Conservation (phyloP, 2,797 vertebrate species). For the Catharus ustulatus region DNA sequence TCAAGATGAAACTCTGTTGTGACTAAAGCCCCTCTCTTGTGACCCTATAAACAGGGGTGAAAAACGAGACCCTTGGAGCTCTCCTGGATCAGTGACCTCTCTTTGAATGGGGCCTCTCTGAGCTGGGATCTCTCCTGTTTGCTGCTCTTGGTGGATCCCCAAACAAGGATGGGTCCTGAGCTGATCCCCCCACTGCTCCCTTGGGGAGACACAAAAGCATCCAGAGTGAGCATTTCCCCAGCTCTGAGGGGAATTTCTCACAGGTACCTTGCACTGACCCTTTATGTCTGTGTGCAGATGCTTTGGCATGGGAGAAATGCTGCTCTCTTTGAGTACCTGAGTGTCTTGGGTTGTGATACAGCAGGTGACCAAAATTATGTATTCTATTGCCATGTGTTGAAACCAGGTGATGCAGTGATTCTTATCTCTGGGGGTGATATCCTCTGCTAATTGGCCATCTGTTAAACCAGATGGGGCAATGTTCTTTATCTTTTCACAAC, state of each 20-base stretch:
- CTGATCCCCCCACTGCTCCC: not conserved
- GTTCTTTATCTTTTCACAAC: no score
- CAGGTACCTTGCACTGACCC: not conserved
- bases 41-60: fast-evolving
- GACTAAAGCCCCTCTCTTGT: no score
- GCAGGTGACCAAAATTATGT: no score
- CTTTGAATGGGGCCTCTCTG: not conserved
- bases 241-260: not conserved
- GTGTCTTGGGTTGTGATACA: no score
- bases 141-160: not conserved
- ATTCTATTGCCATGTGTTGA: no score
- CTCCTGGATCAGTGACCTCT: not conserved
- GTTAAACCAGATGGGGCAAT: no score
- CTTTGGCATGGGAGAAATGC: not conserved
- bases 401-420: no score
- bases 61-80: not conserved
- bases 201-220: no score
- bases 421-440: no score
- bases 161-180: not conserved
- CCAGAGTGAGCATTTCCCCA: not conserved
- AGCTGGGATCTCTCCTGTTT: fast-evolving
- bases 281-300: not conserved
- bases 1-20: no score
- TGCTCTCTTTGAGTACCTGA: no score
- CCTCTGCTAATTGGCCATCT: no score